Evolutionary conservation across 2,797 vertebrate genomes (phyloP), one percentile per base, ranked within the genome.

Genomic region (Hephaestus fuliginosus): DNA sequence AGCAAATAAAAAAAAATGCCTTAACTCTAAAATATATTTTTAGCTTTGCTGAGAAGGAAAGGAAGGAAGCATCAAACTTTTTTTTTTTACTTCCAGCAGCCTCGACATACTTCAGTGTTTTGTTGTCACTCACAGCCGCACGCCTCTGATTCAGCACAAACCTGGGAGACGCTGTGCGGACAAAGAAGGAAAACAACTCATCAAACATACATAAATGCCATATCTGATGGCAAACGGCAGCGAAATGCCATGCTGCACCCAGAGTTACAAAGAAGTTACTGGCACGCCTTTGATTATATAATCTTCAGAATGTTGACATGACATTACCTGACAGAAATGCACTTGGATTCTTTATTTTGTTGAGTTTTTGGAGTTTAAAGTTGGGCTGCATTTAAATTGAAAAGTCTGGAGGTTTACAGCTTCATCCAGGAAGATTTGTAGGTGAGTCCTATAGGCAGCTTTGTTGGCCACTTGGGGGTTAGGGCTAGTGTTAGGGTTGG

Each of bases 141-240:
- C 15, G 56, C 13, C 36, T 61, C 17, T 43, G 14, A 73, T 76
- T 72, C 64, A 73, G 28, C 51, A 49, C 44, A 39, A 74, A 49
- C 33, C 28, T 25, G 39, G 3, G 49, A 55, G 39, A 57, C 28
- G 1, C 17, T 56, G 28, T 56, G 52, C 7, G 5, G 63, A 64
- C 73, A 62, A 58, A 66, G 43, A 48, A 12, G 43, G 14, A 76
- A 33, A 73, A 64, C 53, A 77, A 30, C 61, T 81, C 52, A 69
- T 84, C 56, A 81, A 84, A 81, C 65, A 28, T 22, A 52, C 52
- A 72, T 76, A 86, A 87, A 89, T 70, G 71, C 70, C 79, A 74
- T 17, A 70, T 74, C 67, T 85, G 76, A 83, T 74, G 61, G 13
- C 44, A 41, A 85, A 81, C 28, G 2, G 41, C 56, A 28, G 46